Conservation (phyloP, 2,113 vertebrate species). For the Pollachius pollachius region DNA sequence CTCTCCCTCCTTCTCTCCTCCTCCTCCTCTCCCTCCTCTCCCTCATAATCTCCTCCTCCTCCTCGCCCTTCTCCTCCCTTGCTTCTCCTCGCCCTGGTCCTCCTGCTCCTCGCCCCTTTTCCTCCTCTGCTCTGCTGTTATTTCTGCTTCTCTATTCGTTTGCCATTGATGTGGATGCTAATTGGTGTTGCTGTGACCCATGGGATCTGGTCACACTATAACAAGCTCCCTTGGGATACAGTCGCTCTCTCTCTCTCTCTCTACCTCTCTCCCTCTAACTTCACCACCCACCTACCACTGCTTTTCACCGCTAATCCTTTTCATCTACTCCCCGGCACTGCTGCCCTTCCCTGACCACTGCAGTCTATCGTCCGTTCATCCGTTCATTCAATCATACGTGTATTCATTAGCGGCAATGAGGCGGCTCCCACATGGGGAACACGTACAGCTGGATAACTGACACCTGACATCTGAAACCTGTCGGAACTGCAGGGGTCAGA, state of each 20-base stretch:
- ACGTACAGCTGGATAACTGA: too few species aligned
- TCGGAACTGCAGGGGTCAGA: too few species aligned
- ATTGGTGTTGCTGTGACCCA: conserved; percentile 77
- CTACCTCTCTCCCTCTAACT: not conserved
- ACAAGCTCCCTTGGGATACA: conserved; percentile 83
- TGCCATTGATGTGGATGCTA: conserved; percentile 76
- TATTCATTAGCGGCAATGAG: too few species aligned
- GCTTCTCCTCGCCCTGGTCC: not conserved
- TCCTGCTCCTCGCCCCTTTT: not conserved
- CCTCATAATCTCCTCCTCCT: too few species aligned
- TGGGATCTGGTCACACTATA: conserved; percentile 78
- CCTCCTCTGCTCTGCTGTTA: not conserved
- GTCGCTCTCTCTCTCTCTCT: conserved; percentile 22
- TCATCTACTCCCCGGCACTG: conserved; percentile 79
- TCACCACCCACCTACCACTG: too few species aligned
- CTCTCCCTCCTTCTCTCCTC: too few species aligned
- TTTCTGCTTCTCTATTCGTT: conserved; percentile 43
- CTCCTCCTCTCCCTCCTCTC: too few species aligned
- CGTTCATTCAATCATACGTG: too few species aligned
- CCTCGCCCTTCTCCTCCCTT: not conserved
- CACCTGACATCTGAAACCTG: too few species aligned
- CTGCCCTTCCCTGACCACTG: conserved; percentile 42
- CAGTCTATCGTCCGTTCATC: conserved; percentile 59
- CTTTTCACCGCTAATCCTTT: conserved; percentile 52
- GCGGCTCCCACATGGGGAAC: too few species aligned